A percentile compares a stretch with the other conserved stretches of the same genome.
These are phyloP conservation scores for Gortyna flavago DNA, from an alignment of 2,888 invertebrate species.

Conservation along the genomic window DNA sequence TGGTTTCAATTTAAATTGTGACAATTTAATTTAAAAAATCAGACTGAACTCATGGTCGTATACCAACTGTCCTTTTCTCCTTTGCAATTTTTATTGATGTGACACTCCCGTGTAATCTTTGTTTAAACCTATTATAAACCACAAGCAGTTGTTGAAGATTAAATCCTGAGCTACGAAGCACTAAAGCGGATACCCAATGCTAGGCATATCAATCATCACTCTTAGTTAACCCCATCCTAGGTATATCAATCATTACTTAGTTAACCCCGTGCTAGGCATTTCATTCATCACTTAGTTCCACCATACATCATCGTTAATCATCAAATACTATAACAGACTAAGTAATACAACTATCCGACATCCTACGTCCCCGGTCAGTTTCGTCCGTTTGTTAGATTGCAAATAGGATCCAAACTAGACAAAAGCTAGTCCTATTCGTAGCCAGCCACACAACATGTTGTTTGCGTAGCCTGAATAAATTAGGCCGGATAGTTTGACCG, in stretches of 20 bases:
- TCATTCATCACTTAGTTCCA: not conserved
- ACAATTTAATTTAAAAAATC: not conserved
- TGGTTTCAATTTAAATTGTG: not conserved
- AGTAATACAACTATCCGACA: not conserved
- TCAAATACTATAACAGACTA: not conserved
- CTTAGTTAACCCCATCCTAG: no score
- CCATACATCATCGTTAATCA: not conserved
- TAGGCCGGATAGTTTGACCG: constrained; percentile 58
- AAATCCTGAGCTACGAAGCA: no score
- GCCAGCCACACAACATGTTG: constrained; percentile 47
- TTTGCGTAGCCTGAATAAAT: constrained; percentile 62
- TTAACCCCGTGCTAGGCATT: not conserved
- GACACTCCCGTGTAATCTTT: not conserved
- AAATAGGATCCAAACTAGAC: constrained; percentile 55
- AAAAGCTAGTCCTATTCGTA: constrained; percentile 55
- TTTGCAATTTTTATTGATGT: not conserved
- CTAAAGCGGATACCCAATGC: not conserved
- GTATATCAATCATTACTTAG: not conserved
- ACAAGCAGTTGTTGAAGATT: not conserved
- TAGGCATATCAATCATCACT: not conserved
- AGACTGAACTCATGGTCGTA: not conserved
- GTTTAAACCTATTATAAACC: not conserved
- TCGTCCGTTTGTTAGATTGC: constrained; percentile 29
- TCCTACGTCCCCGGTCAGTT: not conserved
- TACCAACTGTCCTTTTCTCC: not conserved